Evolutionary conservation across 2,888 invertebrate species (phyloP), one percentile per base, ranked within the genome.

Genomic region (Amiota communis): DNA sequence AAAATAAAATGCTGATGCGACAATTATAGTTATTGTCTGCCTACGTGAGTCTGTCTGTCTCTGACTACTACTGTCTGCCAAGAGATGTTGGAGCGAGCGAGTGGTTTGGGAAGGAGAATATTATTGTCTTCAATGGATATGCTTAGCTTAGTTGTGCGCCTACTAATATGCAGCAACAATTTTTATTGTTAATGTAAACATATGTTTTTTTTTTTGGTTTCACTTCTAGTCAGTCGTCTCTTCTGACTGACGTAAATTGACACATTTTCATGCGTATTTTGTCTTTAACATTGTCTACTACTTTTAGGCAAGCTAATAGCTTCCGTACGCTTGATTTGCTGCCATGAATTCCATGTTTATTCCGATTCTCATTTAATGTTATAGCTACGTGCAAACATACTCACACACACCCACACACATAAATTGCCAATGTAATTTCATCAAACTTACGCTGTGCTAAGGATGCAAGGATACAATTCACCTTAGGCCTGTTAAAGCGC

Each of bases 11-110:
- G 82, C 83, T 82, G 82, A 83, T 82, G 82, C 83, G 82, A 82
- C 82, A 82, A 83, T 82, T 83, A 83, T 82, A 83, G 83, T 82
- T 83, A 82, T 82, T 82, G 83, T 82, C 82, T 82, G 82, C 17
- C 59, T 81, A 81, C 67, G 67, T 51, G 67, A 9, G 51, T 46
- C 36, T 63, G 63, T 23, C 53, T 53, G 53, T 36, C 36, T 36
- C 53, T 53, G 12, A 53, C 53, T 53, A 2, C 2, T 51, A 12
- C 12, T 53, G 53, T 53, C 53, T 53, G 36, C 8, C 6, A 6
- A 36, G 8, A 6, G 36, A 36, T 36, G 36, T n/a, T n/a, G 36
- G 6, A 36, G 36, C 4, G 36, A 23, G 23, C 3, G 23, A n/a
- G 1, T 23, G 3, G 23, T 23, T 23, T 23, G 23, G 23, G 23